Percentiles rank a stretch among this genome's conserved stretches.
phyloP scores from a whole-genome alignment of 2,888 invertebrate species.

The Callyntrura guangdongensis region DNA sequence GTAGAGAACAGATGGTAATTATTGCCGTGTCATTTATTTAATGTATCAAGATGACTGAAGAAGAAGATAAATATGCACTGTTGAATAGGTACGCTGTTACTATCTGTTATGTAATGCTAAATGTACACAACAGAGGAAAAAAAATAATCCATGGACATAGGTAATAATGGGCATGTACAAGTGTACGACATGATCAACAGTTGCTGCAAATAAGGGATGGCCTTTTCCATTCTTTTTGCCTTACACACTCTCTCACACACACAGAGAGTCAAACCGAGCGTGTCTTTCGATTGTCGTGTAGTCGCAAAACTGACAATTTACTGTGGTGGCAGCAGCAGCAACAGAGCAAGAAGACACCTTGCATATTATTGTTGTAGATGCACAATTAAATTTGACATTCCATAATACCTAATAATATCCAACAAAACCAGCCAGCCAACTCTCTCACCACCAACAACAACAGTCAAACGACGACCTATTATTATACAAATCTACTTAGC shows the following conservation, averaged over 20 bases:
- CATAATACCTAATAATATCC: neutral
- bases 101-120: constrained; percentile 25
- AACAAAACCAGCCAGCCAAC: neutral
- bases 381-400: constrained; percentile 45
- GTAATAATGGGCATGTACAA: constrained; percentile 27
- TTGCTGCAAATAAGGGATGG: neutral
- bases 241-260: neutral
- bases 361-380: neutral
- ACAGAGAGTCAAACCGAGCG: neutral
- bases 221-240: constrained; percentile 44
- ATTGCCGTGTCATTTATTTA: constrained; percentile 65
- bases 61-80: constrained; percentile 49
- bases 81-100: neutral
- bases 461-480: constrained; percentile 61
- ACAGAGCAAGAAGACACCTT: constrained; percentile 3
- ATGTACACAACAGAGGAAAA: neutral
- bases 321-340: neutral
- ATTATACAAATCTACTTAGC: constrained; percentile 72
- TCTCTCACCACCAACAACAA: neutral
- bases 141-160: constrained; percentile 60
- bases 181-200: neutral
- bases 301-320: neutral
- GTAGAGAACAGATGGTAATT: too few species aligned
- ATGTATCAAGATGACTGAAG: constrained; percentile 24
- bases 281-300: neutral